Conservation (phyloP, 2,888 invertebrate genomes). For the Entomobrya multifasciata region DNA sequence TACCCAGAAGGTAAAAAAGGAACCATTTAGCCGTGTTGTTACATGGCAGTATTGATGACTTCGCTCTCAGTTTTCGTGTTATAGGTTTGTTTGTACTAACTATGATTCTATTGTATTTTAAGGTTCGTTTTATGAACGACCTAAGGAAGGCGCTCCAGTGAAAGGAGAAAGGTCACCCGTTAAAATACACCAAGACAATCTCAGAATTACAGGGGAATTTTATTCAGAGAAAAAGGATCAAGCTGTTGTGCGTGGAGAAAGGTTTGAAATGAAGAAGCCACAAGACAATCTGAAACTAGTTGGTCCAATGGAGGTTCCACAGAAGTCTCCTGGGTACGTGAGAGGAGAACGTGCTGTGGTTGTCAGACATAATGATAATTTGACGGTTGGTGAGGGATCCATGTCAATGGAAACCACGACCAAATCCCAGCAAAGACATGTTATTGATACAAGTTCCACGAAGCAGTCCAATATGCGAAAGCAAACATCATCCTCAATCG, state of each 20-base stretch:
- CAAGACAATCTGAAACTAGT: constrained; percentile 83
- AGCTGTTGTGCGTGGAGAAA: constrained; percentile 51
- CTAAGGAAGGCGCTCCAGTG: constrained; percentile 11
- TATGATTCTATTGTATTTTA: background rate
- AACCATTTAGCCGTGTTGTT: background rate
- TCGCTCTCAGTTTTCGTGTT: no score
- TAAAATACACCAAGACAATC: constrained; percentile 83
- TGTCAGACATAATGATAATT: constrained; percentile 78
- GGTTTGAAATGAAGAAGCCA: constrained; percentile 81
- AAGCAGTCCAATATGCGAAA: constrained; percentile 38
- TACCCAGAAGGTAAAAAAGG: constrained; percentile 81
- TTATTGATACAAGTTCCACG: constrained; percentile 49
- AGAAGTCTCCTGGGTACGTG: constrained; percentile 15
- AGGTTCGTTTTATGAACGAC: constrained; percentile 39
- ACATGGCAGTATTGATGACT: no score
- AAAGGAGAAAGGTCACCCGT: constrained; percentile 79
- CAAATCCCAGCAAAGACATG: constrained; percentile 57
- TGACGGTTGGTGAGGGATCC: constrained; percentile 76
- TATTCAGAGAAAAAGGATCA: constrained; percentile 42
- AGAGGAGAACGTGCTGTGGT: constrained; percentile 78
- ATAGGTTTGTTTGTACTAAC: background rate
- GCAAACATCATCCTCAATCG: constrained; percentile 72
- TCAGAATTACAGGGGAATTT: constrained; percentile 77
- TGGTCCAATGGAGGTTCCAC: constrained; percentile 81
- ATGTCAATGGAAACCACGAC: constrained; percentile 77